These are phyloP conservation scores for Heliconius himera DNA, from an alignment of 1,140 invertebrate genomes.

Conservation along the genomic window DNA sequence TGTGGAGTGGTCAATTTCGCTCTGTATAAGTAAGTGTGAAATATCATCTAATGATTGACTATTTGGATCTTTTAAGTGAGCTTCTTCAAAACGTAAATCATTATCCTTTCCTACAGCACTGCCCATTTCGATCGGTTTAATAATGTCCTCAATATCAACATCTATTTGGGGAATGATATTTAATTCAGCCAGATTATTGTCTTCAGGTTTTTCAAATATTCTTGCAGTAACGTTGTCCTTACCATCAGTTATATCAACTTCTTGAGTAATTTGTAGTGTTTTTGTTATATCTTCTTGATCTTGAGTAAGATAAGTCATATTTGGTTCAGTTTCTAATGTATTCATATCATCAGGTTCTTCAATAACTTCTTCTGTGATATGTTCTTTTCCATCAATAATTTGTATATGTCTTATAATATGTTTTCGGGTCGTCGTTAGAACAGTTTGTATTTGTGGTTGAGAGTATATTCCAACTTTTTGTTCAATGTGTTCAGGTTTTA, in stretches of 20 bases:
- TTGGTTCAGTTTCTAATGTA: constrained; percentile 60
- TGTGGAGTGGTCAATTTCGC: background rate
- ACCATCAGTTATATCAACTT: background rate
- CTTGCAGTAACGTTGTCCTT: background rate
- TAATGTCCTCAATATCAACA: background rate
- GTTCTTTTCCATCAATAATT: constrained; percentile 90
- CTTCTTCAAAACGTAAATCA: background rate
- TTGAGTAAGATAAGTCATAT: constrained; percentile 20
- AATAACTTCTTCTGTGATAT: constrained; percentile 87
- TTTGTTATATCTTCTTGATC: no score
- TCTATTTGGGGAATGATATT: background rate
- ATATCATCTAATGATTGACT: background rate
- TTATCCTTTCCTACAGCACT: background rate
- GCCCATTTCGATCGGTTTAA: background rate
- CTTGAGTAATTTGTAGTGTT: no score
- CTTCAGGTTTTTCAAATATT: background rate
- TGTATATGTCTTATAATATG: constrained; percentile 87
- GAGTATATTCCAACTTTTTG: background rate
- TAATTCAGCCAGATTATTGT: background rate
- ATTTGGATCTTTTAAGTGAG: background rate
- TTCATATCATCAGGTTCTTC: constrained; percentile 87
- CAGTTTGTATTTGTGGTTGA: constrained; percentile 55
- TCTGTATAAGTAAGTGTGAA: background rate
- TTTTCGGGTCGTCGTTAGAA: constrained; percentile 82
- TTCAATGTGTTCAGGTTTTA: background rate